phyloP scores from a whole-genome alignment of 2,797 vertebrate species.

The Enteromius paludinosus region DNA sequence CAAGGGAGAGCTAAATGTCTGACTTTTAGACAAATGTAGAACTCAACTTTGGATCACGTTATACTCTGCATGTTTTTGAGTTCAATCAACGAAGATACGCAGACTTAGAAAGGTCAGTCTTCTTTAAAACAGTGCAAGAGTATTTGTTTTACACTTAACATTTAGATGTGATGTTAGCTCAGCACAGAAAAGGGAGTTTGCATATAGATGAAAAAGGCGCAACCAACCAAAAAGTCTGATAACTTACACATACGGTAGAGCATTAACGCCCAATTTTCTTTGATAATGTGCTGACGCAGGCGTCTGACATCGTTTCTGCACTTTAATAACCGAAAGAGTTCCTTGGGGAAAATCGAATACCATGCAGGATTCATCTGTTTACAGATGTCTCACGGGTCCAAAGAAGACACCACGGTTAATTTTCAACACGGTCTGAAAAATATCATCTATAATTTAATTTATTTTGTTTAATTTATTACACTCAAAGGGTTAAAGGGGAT shows the following conservation, averaged over 20 bases:
- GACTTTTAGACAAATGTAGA: slow-evolving; percentile 25
- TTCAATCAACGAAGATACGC: slow-evolving; percentile 33
- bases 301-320: slow-evolving; percentile 20
- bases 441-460: not conserved
- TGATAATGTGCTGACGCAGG: slow-evolving; percentile 23
- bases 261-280: slow-evolving; percentile 1
- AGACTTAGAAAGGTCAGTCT: slow-evolving; percentile 55
- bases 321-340: slow-evolving; percentile 24
- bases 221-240: slow-evolving; percentile 48
- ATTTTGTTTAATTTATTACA: slow-evolving; percentile 35
- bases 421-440: slow-evolving; percentile 3
- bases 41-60: slow-evolving; percentile 19
- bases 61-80: slow-evolving; percentile 45
- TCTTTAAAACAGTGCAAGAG: slow-evolving; percentile 10
- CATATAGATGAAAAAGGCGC: slow-evolving; percentile 58
- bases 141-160: slow-evolving; percentile 62
- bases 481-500: slow-evolving; percentile 66
- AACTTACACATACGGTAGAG: slow-evolving; percentile 21
- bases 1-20: slow-evolving; percentile 9
- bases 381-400: slow-evolving; percentile 24
- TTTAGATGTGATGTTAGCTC: slow-evolving; percentile 51
- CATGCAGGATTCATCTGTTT: slow-evolving; percentile 38
- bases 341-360: slow-evolving; percentile 18
- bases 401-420: slow-evolving; percentile 3
- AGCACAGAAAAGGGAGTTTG: slow-evolving; percentile 51